These are phyloP conservation scores for Anas capensis DNA, from an alignment of 2,797 vertebrate species.

Conservation along the genomic window DNA sequence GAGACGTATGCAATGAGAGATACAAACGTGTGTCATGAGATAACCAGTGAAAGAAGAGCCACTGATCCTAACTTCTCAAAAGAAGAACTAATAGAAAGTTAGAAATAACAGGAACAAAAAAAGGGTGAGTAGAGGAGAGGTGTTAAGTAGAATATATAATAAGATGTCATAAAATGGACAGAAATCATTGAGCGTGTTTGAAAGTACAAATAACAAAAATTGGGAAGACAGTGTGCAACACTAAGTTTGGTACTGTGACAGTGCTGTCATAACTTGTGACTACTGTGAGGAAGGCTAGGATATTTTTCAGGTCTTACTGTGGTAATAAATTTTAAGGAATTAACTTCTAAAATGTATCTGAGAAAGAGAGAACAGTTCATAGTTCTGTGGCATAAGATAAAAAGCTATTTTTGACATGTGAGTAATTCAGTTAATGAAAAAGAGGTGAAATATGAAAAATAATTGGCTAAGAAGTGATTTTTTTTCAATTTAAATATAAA, in stretches of 20 bases:
- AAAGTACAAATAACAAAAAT: background rate
- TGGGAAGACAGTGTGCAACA: too few species aligned
- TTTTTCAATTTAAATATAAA: background rate
- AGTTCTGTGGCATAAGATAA: background rate
- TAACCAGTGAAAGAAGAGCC: background rate
- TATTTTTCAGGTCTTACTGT: background rate
- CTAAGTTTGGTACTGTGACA: background rate
- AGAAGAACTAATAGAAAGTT: background rate
- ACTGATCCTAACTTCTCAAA: background rate
- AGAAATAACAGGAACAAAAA: background rate
- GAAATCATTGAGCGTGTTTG: background rate
- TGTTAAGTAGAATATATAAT: background rate
- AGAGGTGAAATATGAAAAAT: background rate
- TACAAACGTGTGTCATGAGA: background rate
- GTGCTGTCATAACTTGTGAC: background rate
- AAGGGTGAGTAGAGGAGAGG: background rate
- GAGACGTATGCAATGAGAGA: background rate
- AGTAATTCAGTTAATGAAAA: background rate
- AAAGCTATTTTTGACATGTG: background rate
- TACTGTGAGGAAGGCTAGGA: background rate
- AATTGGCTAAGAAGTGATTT: background rate
- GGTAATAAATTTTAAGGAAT: background rate
- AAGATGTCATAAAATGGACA: background rate
- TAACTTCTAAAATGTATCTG: background rate
- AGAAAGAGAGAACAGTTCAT: background rate